Conservation (phyloP, 2,113 vertebrate species). For the Apaloderma vittatum region DNA sequence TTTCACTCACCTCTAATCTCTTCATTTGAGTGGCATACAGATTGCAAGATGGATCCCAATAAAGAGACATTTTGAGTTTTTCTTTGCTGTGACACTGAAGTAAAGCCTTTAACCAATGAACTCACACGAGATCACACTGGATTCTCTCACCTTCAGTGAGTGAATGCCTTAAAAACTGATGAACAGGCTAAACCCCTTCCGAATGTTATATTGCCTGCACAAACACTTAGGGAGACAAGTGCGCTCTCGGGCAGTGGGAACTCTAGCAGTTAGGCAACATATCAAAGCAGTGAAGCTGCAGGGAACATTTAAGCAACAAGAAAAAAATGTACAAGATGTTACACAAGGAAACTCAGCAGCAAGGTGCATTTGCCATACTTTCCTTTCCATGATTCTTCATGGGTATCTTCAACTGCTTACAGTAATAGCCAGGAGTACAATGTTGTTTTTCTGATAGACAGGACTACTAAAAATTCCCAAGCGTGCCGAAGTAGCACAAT, state of each 20-base stretch:
- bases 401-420: neutral
- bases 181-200: neutral
- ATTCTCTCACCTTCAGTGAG: neutral
- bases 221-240: neutral
- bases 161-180: neutral
- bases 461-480: neutral
- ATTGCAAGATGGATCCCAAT: neutral
- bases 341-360: neutral
- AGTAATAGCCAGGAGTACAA: neutral
- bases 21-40: neutral
- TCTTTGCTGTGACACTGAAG: neutral
- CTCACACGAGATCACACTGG: fast-evolving
- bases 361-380: neutral
- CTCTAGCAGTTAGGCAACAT: neutral
- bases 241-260: neutral
- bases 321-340: neutral
- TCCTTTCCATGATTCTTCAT: neutral
- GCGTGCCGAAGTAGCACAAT: neutral
- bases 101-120: neutral
- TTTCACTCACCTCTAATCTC: neutral
- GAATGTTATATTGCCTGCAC: neutral
- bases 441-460: neutral
- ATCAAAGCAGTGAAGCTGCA: neutral
- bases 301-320: neutral
- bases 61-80: neutral